Conservation (phyloP, 2,888 invertebrate genomes). For the Xanthia icteritia region DNA sequence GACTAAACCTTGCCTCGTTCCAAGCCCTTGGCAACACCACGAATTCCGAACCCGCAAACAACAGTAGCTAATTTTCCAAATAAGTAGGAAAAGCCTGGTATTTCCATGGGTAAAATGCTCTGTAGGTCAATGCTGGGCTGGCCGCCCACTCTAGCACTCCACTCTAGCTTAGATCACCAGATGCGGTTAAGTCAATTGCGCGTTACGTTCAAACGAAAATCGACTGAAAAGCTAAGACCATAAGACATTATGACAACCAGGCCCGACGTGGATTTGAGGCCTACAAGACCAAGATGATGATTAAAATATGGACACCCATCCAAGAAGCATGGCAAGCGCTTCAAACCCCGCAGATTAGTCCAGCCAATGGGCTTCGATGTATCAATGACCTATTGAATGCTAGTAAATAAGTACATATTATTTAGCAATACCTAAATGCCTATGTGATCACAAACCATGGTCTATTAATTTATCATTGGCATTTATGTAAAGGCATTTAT, state of each 20-base stretch:
- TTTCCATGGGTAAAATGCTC: too few relatives aligned
- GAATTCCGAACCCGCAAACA: background rate
- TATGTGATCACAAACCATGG: background rate
- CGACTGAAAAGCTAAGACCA: background rate
- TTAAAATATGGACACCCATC: background rate
- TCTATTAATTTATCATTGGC: conserved; percentile 20
- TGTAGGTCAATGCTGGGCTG: too few relatives aligned
- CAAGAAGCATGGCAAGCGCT: background rate
- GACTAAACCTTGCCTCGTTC: background rate
- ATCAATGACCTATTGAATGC: background rate
- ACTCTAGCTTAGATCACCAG: background rate
- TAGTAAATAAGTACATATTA: background rate
- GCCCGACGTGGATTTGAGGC: background rate
- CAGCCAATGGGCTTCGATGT: background rate
- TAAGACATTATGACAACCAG: background rate
- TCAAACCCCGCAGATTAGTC: background rate
- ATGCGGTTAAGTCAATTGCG: background rate
- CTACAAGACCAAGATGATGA: background rate
- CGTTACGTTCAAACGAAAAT: background rate
- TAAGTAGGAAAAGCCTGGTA: background rate
- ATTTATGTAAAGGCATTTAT: conserved; percentile 12
- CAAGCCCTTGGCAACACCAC: background rate
- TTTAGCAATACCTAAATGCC: background rate
- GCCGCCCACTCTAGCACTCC: background rate
- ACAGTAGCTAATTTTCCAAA: background rate